Percentiles rank a stretch among this genome's conserved stretches.
Evolutionary conservation across 2,888 invertebrate genomes (phyloP).

Genomic region (Iphiclides podalirius): DNA sequence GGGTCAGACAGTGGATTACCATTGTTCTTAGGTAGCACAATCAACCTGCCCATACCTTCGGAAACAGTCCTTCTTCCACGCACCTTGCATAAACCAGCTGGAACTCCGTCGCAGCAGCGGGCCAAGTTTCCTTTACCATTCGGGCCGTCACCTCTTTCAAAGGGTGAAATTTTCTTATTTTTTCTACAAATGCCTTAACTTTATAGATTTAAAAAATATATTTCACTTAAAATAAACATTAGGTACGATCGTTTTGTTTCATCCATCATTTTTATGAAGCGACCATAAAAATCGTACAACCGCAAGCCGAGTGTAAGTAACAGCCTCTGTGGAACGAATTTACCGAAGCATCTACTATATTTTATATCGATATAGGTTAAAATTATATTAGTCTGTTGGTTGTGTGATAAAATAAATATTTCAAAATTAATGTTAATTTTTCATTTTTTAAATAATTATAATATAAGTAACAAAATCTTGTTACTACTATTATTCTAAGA

Average conservation of each 20-base stretch:
- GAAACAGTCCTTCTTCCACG: constrained; percentile 24
- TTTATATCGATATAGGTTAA: constrained; percentile 1
- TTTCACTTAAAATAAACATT: too few relatives aligned
- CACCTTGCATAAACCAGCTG: too few relatives aligned
- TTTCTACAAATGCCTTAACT: too few relatives aligned
- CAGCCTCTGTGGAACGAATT: constrained; percentile 5
- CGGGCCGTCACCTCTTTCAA: constrained; percentile 32
- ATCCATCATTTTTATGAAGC: constrained; percentile 14
- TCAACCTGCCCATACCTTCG: constrained; percentile 18
- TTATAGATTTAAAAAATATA: too few relatives aligned
- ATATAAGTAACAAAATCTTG: too few relatives aligned
- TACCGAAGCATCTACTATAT: neutral
- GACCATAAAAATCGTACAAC: constrained; percentile 8
- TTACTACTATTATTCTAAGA: too few relatives aligned
- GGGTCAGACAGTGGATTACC: constrained; percentile 24
- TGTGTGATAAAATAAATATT: too few relatives aligned
- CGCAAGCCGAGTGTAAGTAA: constrained; percentile 12
- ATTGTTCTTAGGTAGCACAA: constrained; percentile 29
- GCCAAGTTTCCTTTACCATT: constrained; percentile 29
- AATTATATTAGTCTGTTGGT: too few relatives aligned
- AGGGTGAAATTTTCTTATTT: too few relatives aligned
- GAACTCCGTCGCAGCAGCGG: constrained; percentile 22
- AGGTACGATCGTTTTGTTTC: constrained; percentile 3
- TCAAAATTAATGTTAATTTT: too few relatives aligned
- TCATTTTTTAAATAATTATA: too few relatives aligned